phyloP scores from a whole-genome alignment of 2,113 vertebrate genomes.

The Oreamnos americanus region DNA sequence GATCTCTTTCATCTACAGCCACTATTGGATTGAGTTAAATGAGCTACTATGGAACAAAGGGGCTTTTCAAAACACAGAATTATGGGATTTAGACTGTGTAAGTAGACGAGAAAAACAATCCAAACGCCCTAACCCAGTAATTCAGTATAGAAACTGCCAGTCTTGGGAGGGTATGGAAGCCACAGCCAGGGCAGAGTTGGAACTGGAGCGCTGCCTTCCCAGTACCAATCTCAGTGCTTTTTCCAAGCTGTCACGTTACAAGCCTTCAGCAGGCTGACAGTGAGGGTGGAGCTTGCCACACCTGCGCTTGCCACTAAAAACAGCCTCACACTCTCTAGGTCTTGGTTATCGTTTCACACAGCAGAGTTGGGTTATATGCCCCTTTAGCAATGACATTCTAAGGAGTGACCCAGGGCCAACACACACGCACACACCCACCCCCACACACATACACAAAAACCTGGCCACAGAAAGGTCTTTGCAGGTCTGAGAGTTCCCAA shows the following conservation, averaged over 20 bases:
- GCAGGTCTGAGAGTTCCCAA: neutral
- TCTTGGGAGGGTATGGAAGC: neutral
- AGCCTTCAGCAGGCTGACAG: neutral
- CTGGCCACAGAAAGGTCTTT: neutral
- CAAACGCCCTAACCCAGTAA: neutral
- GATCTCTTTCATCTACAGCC: neutral
- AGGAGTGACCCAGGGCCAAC: neutral
- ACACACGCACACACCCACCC: neutral
- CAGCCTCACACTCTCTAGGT: too few relatives aligned
- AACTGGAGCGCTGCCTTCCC: neutral
- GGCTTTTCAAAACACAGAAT: neutral
- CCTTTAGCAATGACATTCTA: neutral
- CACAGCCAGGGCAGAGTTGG: neutral
- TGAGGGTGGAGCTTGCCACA: neutral
- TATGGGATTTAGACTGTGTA: neutral
- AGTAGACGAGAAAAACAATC: neutral
- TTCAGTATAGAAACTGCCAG: neutral
- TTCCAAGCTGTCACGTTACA: neutral
- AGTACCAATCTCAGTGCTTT: neutral
- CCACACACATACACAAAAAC: neutral
- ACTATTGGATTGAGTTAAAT: neutral
- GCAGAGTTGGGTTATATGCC: neutral
- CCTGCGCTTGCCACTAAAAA: neutral
- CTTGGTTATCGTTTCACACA: neutral
- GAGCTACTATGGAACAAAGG: neutral